Base-by-base conservation (phyloP, 2,113 vertebrate species). In the Trochalopteron elliotii region DNA sequence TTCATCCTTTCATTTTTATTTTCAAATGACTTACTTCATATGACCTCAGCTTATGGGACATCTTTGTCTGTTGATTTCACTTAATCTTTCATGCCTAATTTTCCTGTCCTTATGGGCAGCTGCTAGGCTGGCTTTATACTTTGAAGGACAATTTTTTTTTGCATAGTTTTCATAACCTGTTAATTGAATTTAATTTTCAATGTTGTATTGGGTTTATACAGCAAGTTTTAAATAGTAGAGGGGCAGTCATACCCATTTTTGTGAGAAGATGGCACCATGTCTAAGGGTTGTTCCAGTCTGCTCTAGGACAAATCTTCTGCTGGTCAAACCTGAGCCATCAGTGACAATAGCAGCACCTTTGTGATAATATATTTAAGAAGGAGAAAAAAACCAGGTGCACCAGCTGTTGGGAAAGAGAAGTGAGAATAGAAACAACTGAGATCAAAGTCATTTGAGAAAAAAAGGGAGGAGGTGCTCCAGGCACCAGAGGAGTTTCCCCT, bases 241-340 rank as follows among this genome's bases (percentile, higher is more conserved):
- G 10, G 13, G 12, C 10, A 30, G 18, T 17, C 33, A 33, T 5
- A 10, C 10, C 40, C 3, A 1, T 22, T 84, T 84, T 27, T 81
- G 11, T 63, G n/a, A 61, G 77, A 64, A 79, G 49, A n/a, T 69
- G 12, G 7, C 18, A 8, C 37, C 10, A 31, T 8, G 8, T 78
- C 12, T 4, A 50, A 50, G 24, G 24, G 5, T 4, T 49, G 11
- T 37, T 78, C 23, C 44, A 63, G 23, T n/a, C 0, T 2, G 5
- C 31, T 80, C 39, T 28, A 74, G 55, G 52, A 44, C 11, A 33
- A 11, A 49, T 30, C 12, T 10, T 15, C 17, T 1, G 0, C 20
- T 59, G 21, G 28, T 30, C 44, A 65, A 87, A 45, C 20, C 8
- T 0, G 0, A 86, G 35, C 35, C 10, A 8, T 37, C 25, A 75